Evolutionary conservation across 2,797 vertebrate genomes (phyloP).

Genomic region (Muraenolepis orangiensis): DNA sequence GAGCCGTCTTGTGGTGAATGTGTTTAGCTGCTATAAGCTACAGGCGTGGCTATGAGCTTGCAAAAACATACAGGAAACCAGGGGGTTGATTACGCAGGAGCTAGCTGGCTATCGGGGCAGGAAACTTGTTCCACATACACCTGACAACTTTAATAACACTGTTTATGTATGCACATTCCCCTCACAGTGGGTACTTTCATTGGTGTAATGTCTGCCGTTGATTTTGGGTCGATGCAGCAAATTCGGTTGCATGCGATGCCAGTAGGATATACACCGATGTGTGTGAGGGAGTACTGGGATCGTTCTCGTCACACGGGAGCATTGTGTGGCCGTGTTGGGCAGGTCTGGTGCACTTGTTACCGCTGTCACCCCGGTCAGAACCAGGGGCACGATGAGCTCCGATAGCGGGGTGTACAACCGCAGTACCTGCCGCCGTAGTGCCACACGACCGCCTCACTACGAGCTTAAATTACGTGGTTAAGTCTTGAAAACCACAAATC

Average conservation of each 20-base stretch:
- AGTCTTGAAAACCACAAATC: no score
- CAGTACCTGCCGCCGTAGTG: no score
- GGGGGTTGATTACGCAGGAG: conserved; percentile 58
- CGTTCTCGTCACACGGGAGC: conserved; percentile 9
- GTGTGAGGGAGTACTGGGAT: not conserved
- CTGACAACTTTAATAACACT: not conserved
- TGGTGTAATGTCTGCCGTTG: no score
- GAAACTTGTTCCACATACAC: conserved; percentile 20
- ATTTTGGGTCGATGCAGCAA: not conserved
- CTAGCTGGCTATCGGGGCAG: conserved; percentile 26
- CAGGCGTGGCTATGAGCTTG: conserved; percentile 73
- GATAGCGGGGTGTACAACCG: not conserved
- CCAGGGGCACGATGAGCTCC: not conserved
- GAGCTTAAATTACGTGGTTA: no score
- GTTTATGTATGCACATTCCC: not conserved
- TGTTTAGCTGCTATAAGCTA: conserved; percentile 50
- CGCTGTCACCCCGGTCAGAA: conserved; percentile 23
- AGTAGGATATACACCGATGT: not conserved
- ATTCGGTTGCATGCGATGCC: not conserved
- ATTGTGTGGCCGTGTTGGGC: conserved; percentile 36
- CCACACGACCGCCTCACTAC: no score
- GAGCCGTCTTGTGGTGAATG: conserved; percentile 31
- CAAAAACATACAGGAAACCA: conserved; percentile 61
- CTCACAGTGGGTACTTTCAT: not conserved
- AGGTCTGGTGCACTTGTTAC: conserved; percentile 34